These are phyloP conservation scores for Halictus ligatus DNA, from an alignment of 2,888 invertebrate genomes.

Conservation along the genomic window DNA sequence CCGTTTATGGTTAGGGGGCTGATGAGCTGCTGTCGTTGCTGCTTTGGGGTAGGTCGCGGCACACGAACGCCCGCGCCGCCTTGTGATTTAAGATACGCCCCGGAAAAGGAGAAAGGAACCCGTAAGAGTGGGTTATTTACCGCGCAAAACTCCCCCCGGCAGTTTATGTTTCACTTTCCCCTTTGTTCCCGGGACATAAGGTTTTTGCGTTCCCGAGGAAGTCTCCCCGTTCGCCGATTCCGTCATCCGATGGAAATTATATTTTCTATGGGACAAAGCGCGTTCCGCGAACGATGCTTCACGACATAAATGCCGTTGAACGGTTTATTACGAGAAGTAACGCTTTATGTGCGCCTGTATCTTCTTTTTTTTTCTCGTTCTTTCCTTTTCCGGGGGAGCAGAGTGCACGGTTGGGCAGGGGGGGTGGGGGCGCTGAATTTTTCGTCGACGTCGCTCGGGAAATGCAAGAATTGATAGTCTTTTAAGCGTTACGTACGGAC, in stretches of 20 bases:
- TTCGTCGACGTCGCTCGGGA: slow-evolving; percentile 9
- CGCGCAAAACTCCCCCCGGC: slow-evolving; percentile 47
- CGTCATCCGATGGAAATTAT: slow-evolving; percentile 17
- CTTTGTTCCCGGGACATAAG: slow-evolving; percentile 38
- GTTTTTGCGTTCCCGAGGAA: slow-evolving; percentile 32
- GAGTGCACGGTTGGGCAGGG: not conserved
- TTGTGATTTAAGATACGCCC: slow-evolving; percentile 50
- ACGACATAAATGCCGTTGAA: slow-evolving; percentile 12
- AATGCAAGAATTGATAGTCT: slow-evolving; percentile 35
- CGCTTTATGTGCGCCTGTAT: not conserved
- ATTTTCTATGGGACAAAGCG: slow-evolving; percentile 25
- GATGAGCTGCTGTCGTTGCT: slow-evolving; percentile 59
- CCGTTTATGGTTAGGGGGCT: slow-evolving; percentile 29
- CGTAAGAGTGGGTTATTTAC: slow-evolving; percentile 57
- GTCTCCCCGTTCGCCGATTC: not conserved
- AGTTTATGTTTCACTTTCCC: slow-evolving; percentile 43
- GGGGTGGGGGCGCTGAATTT: not conserved
- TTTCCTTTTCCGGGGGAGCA: not conserved
- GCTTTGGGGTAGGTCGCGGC: slow-evolving; percentile 59
- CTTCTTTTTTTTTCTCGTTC: not conserved
- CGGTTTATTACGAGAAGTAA: slow-evolving; percentile 11
- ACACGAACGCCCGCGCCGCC: slow-evolving; percentile 32
- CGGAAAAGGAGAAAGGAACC: slow-evolving; percentile 42
- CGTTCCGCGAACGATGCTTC: slow-evolving; percentile 29
- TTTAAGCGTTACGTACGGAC: slow-evolving; percentile 24